Conservation (phyloP, 2,888 invertebrate genomes). For the Lucinisca nassula region DNA sequence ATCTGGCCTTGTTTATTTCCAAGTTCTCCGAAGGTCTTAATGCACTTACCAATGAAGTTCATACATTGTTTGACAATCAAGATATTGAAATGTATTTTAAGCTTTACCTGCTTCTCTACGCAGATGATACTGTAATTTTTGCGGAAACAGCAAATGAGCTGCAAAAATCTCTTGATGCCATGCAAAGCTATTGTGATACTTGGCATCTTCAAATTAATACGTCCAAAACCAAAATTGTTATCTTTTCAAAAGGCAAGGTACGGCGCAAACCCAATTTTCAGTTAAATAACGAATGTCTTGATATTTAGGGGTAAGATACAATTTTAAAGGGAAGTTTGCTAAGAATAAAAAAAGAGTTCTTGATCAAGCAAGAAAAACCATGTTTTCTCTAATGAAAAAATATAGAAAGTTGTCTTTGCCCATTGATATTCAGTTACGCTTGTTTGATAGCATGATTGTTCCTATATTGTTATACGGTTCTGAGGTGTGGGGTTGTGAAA, state of each 20-base stretch:
- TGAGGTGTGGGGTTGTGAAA: slow-evolving; percentile 11
- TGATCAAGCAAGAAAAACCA: slow-evolving; percentile 25
- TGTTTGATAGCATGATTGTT: not conserved
- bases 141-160: slow-evolving; percentile 29
- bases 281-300: slow-evolving; percentile 12
- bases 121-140: slow-evolving; percentile 38
- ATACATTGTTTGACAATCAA: slow-evolving; percentile 17
- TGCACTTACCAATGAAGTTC: not conserved
- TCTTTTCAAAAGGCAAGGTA: slow-evolving; percentile 26
- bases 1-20: not conserved
- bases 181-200: slow-evolving; percentile 27
- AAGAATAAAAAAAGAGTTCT: not conserved
- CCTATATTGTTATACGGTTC: slow-evolving; percentile 14
- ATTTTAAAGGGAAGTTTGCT: slow-evolving; percentile 10
- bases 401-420: not conserved
- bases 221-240: slow-evolving; percentile 36
- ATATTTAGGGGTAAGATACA: slow-evolving; percentile 24
- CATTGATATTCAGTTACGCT: not conserved
- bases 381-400: slow-evolving; percentile 24
- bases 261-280: not conserved
- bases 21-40: not conserved
- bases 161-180: slow-evolving; percentile 25
- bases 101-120: slow-evolving; percentile 32
- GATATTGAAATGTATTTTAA: slow-evolving; percentile 26
- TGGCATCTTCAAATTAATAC: slow-evolving; percentile 27